Conservation (phyloP, 2,113 vertebrate genomes). For the Motacilla tschutschensis region DNA sequence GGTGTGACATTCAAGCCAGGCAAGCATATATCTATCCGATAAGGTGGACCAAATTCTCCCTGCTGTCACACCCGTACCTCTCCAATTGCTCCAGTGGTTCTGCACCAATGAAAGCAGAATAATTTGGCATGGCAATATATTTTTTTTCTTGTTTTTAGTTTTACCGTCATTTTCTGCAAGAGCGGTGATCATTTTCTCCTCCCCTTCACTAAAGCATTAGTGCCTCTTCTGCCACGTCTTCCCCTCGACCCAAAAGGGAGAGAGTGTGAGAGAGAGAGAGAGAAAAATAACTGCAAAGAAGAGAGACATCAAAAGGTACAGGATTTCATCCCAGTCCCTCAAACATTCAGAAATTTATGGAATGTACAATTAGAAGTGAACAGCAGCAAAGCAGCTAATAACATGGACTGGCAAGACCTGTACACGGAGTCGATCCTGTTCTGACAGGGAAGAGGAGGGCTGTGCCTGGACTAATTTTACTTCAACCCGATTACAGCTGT, state of each 20-base stretch:
- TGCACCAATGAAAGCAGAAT: background rate
- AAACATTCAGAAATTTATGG: slow-evolving; percentile 72
- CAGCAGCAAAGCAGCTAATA: slow-evolving; percentile 74
- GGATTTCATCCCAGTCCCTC: slow-evolving; percentile 79
- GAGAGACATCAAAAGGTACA: slow-evolving; percentile 67
- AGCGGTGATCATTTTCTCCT: background rate
- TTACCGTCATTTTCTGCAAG: background rate
- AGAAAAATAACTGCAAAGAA: slow-evolving; percentile 14
- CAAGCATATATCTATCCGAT: background rate
- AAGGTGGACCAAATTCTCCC: slow-evolving; percentile 1
- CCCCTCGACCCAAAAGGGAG: background rate
- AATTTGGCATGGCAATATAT: background rate
- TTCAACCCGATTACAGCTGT: slow-evolving; percentile 20
- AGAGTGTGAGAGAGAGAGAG: slow-evolving; percentile 9
- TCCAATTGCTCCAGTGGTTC: background rate
- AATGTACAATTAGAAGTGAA: slow-evolving; percentile 73
- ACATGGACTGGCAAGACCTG: slow-evolving; percentile 70
- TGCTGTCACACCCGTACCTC: background rate
- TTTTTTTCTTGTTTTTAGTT: background rate
- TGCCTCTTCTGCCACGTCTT: slow-evolving; percentile 23
- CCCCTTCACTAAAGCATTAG: slow-evolving; percentile 10
- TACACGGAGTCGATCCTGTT: slow-evolving; percentile 57
- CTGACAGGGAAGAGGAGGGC: slow-evolving; percentile 51
- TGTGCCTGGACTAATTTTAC: slow-evolving; percentile 62
- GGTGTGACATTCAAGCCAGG: background rate